phyloP scores from a whole-genome alignment of 2,797 vertebrate species.

The Adrianichthys oophorus region DNA sequence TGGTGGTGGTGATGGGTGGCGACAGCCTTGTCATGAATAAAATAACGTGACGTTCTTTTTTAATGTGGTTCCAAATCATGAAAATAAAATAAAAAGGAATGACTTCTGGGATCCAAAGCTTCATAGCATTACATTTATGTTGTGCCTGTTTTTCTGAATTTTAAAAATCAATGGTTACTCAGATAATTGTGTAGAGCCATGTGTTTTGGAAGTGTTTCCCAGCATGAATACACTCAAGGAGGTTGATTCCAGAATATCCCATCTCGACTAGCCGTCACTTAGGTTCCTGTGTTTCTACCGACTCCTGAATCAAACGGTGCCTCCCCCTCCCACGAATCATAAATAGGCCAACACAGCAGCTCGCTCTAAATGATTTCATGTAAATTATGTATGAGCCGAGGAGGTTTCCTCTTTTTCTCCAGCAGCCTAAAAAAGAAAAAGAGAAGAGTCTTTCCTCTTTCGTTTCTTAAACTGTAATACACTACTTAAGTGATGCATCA shows the following conservation, averaged over 20 bases:
- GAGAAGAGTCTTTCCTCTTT: neutral
- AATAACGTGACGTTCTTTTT: slow-evolving; percentile 23
- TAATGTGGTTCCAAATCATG: too few species aligned
- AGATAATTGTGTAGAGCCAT: too few species aligned
- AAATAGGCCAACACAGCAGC: slow-evolving; percentile 43
- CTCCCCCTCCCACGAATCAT: slow-evolving; percentile 41
- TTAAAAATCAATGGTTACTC: too few species aligned
- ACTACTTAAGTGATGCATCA: too few species aligned
- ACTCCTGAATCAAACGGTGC: slow-evolving; percentile 38
- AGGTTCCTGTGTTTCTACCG: slow-evolving; percentile 24
- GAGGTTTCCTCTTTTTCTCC: slow-evolving; percentile 21
- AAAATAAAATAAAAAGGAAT: too few species aligned
- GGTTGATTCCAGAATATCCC: slow-evolving; percentile 16
- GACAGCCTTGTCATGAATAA: slow-evolving; percentile 15
- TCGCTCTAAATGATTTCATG: slow-evolving; percentile 43
- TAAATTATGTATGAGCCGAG: slow-evolving; percentile 55
- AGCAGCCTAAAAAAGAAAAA: neutral
- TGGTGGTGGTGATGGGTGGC: slow-evolving; percentile 2
- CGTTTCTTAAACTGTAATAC: neutral
- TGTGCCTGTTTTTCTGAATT: too few species aligned
- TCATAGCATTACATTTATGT: too few species aligned
- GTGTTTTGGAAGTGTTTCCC: neutral
- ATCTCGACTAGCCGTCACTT: neutral
- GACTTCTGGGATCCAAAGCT: too few species aligned
- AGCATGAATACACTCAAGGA: slow-evolving; percentile 16